Conservation (phyloP, 2,113 vertebrate species). For the Podocnemis expansa region DNA sequence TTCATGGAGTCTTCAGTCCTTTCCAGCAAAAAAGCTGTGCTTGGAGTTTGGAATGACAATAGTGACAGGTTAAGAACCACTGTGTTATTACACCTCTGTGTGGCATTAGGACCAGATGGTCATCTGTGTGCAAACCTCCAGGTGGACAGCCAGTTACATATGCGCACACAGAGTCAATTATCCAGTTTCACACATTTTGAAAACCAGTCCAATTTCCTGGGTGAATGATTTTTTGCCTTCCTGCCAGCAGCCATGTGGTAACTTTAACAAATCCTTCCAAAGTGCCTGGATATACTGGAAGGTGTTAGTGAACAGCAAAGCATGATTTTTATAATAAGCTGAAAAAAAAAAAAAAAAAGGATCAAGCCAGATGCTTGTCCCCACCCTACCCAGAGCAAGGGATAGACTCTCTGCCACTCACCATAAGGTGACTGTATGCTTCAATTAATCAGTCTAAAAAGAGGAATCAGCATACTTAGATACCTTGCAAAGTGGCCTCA, state of each 20-base stretch:
- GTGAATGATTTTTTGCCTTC: neutral
- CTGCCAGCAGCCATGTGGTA: neutral
- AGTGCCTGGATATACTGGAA: neutral
- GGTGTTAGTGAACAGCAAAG: neutral
- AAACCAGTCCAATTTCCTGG: neutral
- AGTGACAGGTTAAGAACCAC: neutral
- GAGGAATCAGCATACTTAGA: neutral
- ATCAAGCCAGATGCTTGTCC: neutral
- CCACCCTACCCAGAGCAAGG: neutral
- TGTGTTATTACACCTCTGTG: too few species aligned
- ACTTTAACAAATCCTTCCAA: neutral
- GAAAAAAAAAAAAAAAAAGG: neutral
- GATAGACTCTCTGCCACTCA: neutral
- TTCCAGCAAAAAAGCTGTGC: neutral
- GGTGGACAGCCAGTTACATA: neutral
- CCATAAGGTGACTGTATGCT: neutral
- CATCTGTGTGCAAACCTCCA: neutral
- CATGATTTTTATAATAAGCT: neutral
- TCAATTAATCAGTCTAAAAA: neutral
- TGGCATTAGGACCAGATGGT: too few species aligned
- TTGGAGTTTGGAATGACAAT: neutral
- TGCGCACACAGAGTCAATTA: neutral
- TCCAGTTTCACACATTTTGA: neutral
- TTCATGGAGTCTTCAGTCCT: neutral
- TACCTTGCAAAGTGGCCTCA: too few species aligned